These are phyloP conservation scores for Rhineura floridana DNA, from an alignment of 2,113 vertebrate genomes.

Conservation along the genomic window DNA sequence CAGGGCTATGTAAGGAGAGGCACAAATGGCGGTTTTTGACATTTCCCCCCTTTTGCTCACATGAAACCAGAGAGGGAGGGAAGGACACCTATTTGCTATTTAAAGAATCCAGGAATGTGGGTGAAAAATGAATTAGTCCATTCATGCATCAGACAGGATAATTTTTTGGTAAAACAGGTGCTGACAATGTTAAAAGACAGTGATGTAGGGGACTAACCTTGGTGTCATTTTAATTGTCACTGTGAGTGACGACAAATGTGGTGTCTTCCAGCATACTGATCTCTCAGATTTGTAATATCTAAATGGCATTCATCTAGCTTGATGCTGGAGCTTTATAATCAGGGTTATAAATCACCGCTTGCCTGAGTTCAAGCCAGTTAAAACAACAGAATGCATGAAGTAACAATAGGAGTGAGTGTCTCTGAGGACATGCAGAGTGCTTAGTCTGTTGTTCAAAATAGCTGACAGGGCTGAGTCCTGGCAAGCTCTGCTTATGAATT, in stretches of 20 bases:
- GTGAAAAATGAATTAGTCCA: constrained; percentile 72
- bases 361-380: background rate
- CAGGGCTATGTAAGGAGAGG: constrained; percentile 29
- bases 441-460: background rate
- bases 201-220: constrained; percentile 71
- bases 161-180: constrained; percentile 69
- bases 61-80: constrained; percentile 22
- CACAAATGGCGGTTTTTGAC: constrained; percentile 41
- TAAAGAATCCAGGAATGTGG: constrained; percentile 47
- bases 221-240: constrained; percentile 74
- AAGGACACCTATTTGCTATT: constrained; percentile 43
- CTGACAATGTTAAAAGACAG: constrained; percentile 72
- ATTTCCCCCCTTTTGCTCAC: constrained; percentile 53
- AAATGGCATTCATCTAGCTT: background rate
- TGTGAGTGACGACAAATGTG: constrained; percentile 61
- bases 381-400: background rate
- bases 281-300: constrained; percentile 49
- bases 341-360: background rate
- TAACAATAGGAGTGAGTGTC: background rate
- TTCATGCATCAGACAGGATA: constrained; percentile 74
- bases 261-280: constrained; percentile 46
- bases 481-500: background rate
- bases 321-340: background rate
- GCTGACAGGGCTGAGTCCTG: background rate
- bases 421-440: background rate